Conservation (phyloP, 2,113 vertebrate genomes). For the Protobothrops mucrosquamatus region DNA sequence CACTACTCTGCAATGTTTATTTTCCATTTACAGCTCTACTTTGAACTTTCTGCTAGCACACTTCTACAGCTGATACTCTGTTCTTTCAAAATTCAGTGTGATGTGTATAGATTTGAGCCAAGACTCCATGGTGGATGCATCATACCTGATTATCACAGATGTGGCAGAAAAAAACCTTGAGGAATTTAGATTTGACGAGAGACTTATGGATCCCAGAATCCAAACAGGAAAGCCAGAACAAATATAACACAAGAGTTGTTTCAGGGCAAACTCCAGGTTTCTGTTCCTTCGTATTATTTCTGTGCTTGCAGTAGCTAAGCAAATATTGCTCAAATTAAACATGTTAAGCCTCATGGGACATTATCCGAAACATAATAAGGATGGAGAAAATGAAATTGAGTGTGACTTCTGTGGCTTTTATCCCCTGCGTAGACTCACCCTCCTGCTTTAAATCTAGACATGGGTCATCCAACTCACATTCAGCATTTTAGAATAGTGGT, state of each 20-base stretch:
- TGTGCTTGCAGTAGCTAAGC: background rate
- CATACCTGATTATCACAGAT: constrained; percentile 29
- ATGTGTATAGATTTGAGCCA: constrained; percentile 15
- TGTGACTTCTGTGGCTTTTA: background rate
- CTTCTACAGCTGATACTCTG: constrained; percentile 1
- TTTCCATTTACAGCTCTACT: background rate
- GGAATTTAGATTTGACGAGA: background rate
- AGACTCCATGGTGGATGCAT: background rate
- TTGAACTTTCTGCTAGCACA: constrained; percentile 5
- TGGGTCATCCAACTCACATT: background rate
- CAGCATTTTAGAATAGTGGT: background rate
- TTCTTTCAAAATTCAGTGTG: constrained; percentile 23
- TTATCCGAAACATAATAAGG: background rate
- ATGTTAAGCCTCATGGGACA: constrained; percentile 24
- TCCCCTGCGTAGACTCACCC: background rate
- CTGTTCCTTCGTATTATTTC: constrained; percentile 21
- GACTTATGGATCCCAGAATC: background rate
- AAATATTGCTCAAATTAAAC: constrained; percentile 27
- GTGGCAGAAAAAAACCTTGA: constrained; percentile 13
- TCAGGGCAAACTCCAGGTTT: background rate
- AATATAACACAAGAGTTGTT: background rate
- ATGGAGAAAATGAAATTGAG: background rate
- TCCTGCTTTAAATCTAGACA: background rate
- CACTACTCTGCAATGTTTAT: background rate
- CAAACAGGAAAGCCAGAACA: background rate